Conservation (phyloP, 2,888 invertebrate genomes). For the Tetranychus truncatus region DNA sequence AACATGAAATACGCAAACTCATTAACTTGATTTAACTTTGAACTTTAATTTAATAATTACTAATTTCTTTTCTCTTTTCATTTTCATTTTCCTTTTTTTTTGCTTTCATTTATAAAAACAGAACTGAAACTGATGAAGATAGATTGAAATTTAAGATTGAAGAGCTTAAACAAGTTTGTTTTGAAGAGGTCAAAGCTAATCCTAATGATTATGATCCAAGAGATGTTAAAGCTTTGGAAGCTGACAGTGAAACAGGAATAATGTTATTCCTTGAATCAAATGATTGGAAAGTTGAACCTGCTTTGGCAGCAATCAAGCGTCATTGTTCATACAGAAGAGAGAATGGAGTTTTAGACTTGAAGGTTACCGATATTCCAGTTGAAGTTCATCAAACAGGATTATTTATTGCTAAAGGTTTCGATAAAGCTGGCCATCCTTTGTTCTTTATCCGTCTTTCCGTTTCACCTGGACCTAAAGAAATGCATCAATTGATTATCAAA, state of each 20-base stretch:
- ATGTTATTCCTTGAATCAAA: background rate
- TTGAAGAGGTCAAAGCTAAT: background rate
- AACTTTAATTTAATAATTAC: too few relatives aligned
- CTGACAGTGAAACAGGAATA: background rate
- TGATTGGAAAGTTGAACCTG: background rate
- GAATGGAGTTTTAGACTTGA: background rate
- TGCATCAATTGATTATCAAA: background rate
- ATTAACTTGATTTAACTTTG: too few relatives aligned
- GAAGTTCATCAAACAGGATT: background rate
- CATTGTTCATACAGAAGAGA: background rate
- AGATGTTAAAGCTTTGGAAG: background rate
- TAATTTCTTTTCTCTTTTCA: background rate
- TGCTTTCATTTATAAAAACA: background rate
- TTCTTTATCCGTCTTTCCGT: background rate
- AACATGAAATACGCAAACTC: too few relatives aligned
- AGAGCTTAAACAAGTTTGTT: background rate
- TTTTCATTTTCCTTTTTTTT: background rate
- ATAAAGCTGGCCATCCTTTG: background rate
- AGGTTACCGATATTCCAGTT: background rate
- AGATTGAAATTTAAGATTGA: background rate
- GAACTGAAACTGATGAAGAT: background rate
- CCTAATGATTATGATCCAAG: background rate
- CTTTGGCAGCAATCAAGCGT: background rate
- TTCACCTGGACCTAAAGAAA: background rate
- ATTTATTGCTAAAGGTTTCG: background rate